Conservation (phyloP, 2,888 invertebrate genomes). For the Limnephilus rhombicus region DNA sequence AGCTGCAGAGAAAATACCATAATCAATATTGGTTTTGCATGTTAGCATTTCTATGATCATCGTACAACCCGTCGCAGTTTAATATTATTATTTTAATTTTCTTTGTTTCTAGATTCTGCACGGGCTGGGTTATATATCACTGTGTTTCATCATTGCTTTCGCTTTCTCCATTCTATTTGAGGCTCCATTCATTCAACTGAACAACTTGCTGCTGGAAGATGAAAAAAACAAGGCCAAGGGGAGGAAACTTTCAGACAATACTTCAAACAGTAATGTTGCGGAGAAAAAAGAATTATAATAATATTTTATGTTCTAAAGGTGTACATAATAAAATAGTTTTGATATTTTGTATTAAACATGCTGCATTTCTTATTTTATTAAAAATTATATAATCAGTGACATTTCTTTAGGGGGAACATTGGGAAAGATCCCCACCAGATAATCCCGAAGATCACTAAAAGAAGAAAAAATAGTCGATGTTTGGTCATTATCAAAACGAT, state of each 20-base stretch:
- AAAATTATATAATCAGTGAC: no score
- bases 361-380: neutral
- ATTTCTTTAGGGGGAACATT: no score
- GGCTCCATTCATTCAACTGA: slow-evolving; percentile 23
- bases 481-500: no score
- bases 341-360: neutral
- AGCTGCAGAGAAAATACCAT: no score
- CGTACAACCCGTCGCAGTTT: no score
- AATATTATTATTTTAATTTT: no score
- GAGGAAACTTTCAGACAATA: neutral
- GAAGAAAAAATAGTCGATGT: no score
- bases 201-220: slow-evolving; percentile 4
- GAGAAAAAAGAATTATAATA: neutral
- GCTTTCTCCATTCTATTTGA: slow-evolving; percentile 37
- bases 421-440: no score
- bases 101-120: neutral
- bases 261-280: neutral
- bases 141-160: slow-evolving; percentile 29
- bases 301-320: neutral
- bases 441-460: no score
- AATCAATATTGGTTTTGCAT: no score
- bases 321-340: neutral
- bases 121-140: neutral
- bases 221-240: neutral
- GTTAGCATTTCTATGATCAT: no score